phyloP scores from a whole-genome alignment of 2,797 vertebrate genomes.

The Anisognathus igniventris region DNA sequence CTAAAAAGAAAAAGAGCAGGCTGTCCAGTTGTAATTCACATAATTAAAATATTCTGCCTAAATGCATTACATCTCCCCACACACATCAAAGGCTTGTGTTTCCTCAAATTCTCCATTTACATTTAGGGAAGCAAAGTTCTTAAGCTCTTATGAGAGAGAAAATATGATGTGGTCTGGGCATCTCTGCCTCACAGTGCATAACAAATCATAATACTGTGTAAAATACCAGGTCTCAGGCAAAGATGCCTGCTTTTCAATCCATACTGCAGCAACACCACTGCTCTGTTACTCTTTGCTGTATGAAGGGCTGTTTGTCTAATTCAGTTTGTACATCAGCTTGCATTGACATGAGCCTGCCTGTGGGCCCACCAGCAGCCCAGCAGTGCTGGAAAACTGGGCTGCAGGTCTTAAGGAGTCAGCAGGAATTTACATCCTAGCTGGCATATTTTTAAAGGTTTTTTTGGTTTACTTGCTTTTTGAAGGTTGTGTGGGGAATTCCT shows the following conservation, averaged over 20 bases:
- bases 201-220: background rate
- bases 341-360: background rate
- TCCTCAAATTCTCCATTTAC: conserved; percentile 40
- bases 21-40: conserved; percentile 35
- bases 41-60: conserved; percentile 61
- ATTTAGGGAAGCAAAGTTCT: conserved; percentile 21
- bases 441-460: background rate
- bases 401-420: background rate
- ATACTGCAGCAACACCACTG: background rate
- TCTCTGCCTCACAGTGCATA: background rate
- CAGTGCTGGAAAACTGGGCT: background rate
- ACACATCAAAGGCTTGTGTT: conserved; percentile 48
- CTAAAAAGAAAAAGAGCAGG: conserved; percentile 28
- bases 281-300: background rate
- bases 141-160: background rate
- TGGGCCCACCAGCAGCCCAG: background rate
- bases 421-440: background rate
- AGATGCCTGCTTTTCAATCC: background rate
- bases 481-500: background rate
- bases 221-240: background rate
- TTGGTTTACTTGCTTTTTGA: background rate
- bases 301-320: background rate
- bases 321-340: background rate
- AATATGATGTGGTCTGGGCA: background rate
- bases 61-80: conserved; percentile 18